Evolutionary conservation across 1,140 invertebrate species (phyloP).

Genomic region (Pseudomyrmex concolor): DNA sequence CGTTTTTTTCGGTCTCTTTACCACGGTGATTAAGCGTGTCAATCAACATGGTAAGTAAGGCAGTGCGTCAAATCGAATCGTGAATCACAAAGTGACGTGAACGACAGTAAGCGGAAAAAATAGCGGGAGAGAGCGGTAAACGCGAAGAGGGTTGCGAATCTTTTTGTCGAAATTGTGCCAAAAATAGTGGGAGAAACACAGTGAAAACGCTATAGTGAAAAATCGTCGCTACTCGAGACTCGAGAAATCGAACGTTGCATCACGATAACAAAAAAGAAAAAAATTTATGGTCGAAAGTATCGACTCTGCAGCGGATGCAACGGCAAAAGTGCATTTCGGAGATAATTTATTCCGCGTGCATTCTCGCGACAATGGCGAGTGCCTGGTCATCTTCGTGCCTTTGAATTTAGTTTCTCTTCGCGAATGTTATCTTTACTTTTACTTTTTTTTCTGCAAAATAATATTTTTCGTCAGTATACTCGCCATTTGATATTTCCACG

Average conservation of each 20-base stretch:
- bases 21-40: slow-evolving; percentile 22
- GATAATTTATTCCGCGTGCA: slow-evolving; percentile 51
- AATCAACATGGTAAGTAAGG: slow-evolving; percentile 80
- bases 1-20: slow-evolving; percentile 47
- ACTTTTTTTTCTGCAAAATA: slow-evolving; percentile 64
- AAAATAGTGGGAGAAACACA: slow-evolving; percentile 12
- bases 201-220: slow-evolving; percentile 30
- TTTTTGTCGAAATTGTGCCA: neutral
- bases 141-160: too few relatives aligned
- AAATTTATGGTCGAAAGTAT: slow-evolving; percentile 49
- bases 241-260: neutral
- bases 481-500: slow-evolving; percentile 64
- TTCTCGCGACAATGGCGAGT: slow-evolving; percentile 24
- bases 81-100: slow-evolving; percentile 45
- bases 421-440: neutral
- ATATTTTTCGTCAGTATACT: slow-evolving; percentile 41
- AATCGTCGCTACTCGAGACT: slow-evolving; percentile 12
- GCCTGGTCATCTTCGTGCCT: neutral
- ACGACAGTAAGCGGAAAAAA: neutral
- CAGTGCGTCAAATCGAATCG: slow-evolving; percentile 43
- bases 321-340: neutral
- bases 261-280: neutral
- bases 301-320: neutral
- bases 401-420: slow-evolving; percentile 33
- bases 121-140: too few relatives aligned